Percentiles rank a stretch among this genome's conserved stretches.
These are phyloP conservation scores for Cyprinodon brontotheroides DNA, from an alignment of 2,113 vertebrate genomes.

Conservation along the genomic window DNA sequence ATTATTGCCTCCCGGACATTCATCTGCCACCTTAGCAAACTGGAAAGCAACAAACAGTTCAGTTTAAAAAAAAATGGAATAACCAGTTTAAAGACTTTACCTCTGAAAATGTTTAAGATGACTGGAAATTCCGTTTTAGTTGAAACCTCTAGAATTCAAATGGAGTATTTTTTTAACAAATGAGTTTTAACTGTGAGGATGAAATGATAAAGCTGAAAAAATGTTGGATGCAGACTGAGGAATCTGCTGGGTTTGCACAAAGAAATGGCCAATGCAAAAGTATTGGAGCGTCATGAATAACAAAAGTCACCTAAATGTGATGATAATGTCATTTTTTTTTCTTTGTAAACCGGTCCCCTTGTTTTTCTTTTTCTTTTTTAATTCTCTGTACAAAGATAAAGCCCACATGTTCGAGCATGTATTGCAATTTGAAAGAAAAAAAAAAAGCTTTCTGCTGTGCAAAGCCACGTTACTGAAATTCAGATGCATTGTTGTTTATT, in stretches of 20 bases:
- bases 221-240: constrained; percentile 41
- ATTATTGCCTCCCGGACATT: constrained; percentile 4
- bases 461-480: constrained; percentile 59
- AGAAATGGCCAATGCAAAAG: constrained; percentile 48
- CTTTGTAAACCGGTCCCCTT: not conserved
- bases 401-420: constrained; percentile 45
- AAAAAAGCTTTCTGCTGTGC: constrained; percentile 64
- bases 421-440: constrained; percentile 56
- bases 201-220: constrained; percentile 47
- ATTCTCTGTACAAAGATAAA: constrained; percentile 56
- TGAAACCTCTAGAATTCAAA: constrained; percentile 45
- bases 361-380: constrained; percentile 2
- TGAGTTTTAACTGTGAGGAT: constrained; percentile 65
- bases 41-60: constrained; percentile 22
- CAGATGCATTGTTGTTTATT: constrained; percentile 55
- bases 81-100: constrained; percentile 30
- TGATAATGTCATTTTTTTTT: not conserved
- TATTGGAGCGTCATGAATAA: constrained; percentile 54
- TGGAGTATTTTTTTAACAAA: constrained; percentile 59
- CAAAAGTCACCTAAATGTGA: constrained; percentile 37
- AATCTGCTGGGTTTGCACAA: constrained; percentile 76
- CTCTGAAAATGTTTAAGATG: constrained; percentile 53
- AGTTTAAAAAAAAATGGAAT: constrained; percentile 20
- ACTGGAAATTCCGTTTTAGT: constrained; percentile 67
- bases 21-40: constrained; percentile 9